Evolutionary conservation across 2,797 vertebrate genomes (phyloP).

Genomic region (Coregonus suidteri): DNA sequence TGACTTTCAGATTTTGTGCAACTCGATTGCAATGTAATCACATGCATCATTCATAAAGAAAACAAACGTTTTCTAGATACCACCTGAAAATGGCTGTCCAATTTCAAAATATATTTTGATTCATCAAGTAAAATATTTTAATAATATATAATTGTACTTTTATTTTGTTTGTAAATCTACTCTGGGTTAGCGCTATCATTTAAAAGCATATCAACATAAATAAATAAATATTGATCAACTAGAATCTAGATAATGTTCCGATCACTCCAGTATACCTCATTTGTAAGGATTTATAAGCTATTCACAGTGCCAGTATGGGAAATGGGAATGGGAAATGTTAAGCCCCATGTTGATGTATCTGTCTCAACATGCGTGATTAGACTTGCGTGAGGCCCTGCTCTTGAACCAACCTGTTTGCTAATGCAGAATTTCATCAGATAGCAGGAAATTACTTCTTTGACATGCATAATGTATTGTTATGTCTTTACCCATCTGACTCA

Average conservation of each 20-base stretch:
- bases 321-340: slow-evolving; percentile 1
- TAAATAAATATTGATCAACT: background rate
- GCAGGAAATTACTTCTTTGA: slow-evolving; percentile 53
- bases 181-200: background rate
- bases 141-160: too few species aligned
- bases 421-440: slow-evolving; percentile 61
- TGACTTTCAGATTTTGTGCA: slow-evolving; percentile 62
- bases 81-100: too few species aligned
- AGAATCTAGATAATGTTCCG: background rate
- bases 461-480: slow-evolving; percentile 63
- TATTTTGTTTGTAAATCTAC: too few species aligned
- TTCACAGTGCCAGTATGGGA: background rate
- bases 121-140: too few species aligned
- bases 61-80: slow-evolving; percentile 13
- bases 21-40: slow-evolving; percentile 41
- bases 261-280: background rate
- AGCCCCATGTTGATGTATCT: slow-evolving; percentile 40
- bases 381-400: slow-evolving; percentile 49
- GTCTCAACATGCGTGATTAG: slow-evolving; percentile 45
- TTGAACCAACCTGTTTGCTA: slow-evolving; percentile 59
- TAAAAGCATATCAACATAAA: background rate
- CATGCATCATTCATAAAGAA: slow-evolving; percentile 45
- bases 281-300: background rate
- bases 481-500: slow-evolving; percentile 61
- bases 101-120: too few species aligned